A percentile compares a stretch with the other conserved stretches of the same genome.
phyloP scores from a whole-genome alignment of 1,140 invertebrate genomes.

The Physella acuta region DNA sequence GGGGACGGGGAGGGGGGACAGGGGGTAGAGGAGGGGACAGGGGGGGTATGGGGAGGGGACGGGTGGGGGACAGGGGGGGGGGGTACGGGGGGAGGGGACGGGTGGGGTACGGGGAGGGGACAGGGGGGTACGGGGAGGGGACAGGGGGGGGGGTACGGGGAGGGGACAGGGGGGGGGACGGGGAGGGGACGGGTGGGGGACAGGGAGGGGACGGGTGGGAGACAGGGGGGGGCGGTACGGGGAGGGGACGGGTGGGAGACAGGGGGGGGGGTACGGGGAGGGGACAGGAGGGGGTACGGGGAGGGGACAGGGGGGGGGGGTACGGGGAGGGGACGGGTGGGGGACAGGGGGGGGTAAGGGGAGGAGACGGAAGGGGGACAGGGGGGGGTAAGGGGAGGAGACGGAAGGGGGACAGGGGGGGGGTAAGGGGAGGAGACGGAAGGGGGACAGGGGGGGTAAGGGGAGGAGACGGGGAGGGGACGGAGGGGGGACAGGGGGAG shows the following conservation, averaged over 20 bases:
- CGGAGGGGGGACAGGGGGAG: background rate
- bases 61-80: background rate
- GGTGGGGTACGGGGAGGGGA: background rate
- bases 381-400: too few relatives aligned
- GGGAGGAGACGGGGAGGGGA: background rate
- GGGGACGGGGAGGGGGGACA: background rate
- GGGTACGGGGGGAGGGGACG: background rate
- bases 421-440: too few relatives aligned
- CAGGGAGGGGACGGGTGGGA: background rate
- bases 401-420: too few relatives aligned
- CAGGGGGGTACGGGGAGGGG: background rate
- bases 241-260: background rate
- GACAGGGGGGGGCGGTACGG: background rate
- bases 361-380: too few relatives aligned
- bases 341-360: background rate
- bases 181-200: background rate
- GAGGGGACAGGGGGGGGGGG: background rate
- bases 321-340: background rate
- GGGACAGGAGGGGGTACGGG: background rate
- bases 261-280: background rate
- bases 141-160: background rate
- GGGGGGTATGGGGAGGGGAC: background rate
- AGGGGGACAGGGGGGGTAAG: background rate
- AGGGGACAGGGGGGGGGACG: background rate
- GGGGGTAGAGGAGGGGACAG: background rate